phyloP scores from a whole-genome alignment of 2,888 invertebrate genomes.

The Glaucopsyche alexis region DNA sequence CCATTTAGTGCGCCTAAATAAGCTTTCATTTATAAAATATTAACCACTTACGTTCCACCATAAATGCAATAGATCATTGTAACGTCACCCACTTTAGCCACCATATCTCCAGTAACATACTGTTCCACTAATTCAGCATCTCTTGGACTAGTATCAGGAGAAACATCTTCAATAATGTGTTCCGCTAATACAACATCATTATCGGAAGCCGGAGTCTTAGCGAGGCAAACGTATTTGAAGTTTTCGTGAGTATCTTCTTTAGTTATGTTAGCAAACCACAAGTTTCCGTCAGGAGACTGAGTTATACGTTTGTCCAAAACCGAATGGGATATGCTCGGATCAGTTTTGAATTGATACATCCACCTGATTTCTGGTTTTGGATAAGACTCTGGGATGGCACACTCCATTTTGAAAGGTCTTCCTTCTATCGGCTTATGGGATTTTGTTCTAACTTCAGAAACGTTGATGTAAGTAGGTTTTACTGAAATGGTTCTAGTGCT shows the following conservation, averaged over 20 bases:
- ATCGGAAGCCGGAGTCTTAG: slow-evolving; percentile 53
- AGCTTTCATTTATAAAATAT: not conserved
- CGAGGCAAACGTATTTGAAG: slow-evolving; percentile 60
- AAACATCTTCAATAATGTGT: slow-evolving; percentile 52
- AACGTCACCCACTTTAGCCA: slow-evolving; percentile 51
- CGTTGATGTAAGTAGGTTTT: slow-evolving; percentile 48
- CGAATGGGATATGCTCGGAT: slow-evolving; percentile 45
- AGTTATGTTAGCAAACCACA: slow-evolving; percentile 61
- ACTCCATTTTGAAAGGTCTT: slow-evolving; percentile 56
- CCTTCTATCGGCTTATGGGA: slow-evolving; percentile 57
- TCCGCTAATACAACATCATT: slow-evolving; percentile 54
- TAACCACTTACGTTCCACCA: slow-evolving; percentile 62
- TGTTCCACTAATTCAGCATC: slow-evolving; percentile 52
- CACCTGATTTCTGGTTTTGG: slow-evolving; percentile 61
- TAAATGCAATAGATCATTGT: slow-evolving; percentile 66
- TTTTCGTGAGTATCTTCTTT: slow-evolving; percentile 48
- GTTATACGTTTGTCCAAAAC: slow-evolving; percentile 52
- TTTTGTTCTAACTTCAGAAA: slow-evolving; percentile 44
- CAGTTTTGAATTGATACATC: slow-evolving; percentile 49
- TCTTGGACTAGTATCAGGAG: slow-evolving; percentile 34
- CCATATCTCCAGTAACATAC: slow-evolving; percentile 55
- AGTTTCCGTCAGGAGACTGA: slow-evolving; percentile 54
- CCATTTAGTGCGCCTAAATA: too few relatives aligned
- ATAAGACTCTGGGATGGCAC: slow-evolving; percentile 54
- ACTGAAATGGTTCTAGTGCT: slow-evolving; percentile 52